Evolutionary conservation across 2,113 vertebrate genomes (phyloP).

Genomic region (Hippoglossus stenolepis): DNA sequence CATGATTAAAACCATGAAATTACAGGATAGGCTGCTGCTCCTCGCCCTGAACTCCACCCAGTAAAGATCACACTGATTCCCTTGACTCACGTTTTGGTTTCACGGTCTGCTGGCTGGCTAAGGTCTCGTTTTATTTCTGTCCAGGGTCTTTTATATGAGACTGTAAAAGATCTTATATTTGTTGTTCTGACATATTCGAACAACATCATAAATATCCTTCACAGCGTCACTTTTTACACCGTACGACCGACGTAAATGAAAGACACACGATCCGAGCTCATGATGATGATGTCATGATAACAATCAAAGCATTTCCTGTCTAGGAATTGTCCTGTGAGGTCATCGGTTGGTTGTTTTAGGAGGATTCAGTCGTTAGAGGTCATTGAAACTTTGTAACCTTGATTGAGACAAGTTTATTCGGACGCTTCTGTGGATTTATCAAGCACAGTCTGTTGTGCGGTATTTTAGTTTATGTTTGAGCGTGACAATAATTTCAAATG

Average conservation of each 20-base stretch:
- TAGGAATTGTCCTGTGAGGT: too few species aligned
- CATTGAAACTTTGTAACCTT: not conserved
- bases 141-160: not conserved
- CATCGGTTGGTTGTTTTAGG: not conserved
- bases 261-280: not conserved
- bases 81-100: slow-evolving; percentile 18
- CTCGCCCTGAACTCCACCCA: slow-evolving; percentile 50
- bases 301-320: too few species aligned
- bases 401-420: too few species aligned
- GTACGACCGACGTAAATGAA: not conserved
- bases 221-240: too few species aligned
- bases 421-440: too few species aligned
- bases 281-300: too few species aligned
- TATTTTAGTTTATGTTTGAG: too few species aligned
- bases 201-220: not conserved
- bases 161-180: not conserved
- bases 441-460: too few species aligned
- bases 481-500: too few species aligned
- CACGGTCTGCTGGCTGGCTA: not conserved
- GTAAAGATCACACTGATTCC: slow-evolving; percentile 25
- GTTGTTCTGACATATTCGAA: not conserved
- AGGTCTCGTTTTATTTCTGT: not conserved
- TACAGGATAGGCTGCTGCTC: slow-evolving; percentile 33
- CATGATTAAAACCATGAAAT: slow-evolving; percentile 60
- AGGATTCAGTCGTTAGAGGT: not conserved